phyloP scores from a whole-genome alignment of 2,888 invertebrate genomes.

The Hedya salicella region DNA sequence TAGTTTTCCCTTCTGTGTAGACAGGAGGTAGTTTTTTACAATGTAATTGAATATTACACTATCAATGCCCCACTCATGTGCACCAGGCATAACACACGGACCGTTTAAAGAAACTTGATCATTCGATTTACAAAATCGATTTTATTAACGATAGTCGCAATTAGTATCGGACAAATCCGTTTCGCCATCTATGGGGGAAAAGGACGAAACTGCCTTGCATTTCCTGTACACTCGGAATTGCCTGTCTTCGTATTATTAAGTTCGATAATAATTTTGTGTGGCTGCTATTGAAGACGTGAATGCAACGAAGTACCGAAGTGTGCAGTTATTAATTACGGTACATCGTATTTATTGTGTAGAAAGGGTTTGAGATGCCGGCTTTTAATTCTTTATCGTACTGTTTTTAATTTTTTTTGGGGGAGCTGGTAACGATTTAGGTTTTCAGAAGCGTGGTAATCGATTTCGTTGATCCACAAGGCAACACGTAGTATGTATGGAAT shows the following conservation, averaged over 20 bases:
- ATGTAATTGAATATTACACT: not conserved
- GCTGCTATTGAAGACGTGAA: too few species aligned
- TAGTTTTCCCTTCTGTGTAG: too few species aligned
- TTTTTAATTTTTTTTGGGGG: conserved; percentile 8
- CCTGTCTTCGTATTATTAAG: too few species aligned
- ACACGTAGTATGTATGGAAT: too few species aligned
- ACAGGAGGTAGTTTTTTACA: too few species aligned
- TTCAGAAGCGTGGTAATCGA: conserved; percentile 4
- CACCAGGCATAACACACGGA: conserved; percentile 31
- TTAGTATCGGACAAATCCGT: conserved; percentile 22
- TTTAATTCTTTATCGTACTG: conserved; percentile 12
- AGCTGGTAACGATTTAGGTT: conserved; percentile 9
- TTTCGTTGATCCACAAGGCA: conserved; percentile 9
- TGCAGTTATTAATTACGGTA: too few species aligned
- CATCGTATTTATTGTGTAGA: not conserved
- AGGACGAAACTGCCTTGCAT: too few species aligned
- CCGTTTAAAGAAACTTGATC: conserved; percentile 46
- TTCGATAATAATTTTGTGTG: too few species aligned
- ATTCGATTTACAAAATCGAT: conserved; percentile 32
- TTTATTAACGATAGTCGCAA: conserved; percentile 37
- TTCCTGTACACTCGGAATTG: too few species aligned
- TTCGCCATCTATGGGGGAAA: not conserved
- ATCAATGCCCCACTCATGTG: not conserved
- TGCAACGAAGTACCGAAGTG: too few species aligned
- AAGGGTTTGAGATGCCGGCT: too few species aligned